Evolutionary conservation across 2,113 vertebrate species (phyloP), one percentile per base, ranked within the genome.

Genomic region (Pleuronectes platessa): DNA sequence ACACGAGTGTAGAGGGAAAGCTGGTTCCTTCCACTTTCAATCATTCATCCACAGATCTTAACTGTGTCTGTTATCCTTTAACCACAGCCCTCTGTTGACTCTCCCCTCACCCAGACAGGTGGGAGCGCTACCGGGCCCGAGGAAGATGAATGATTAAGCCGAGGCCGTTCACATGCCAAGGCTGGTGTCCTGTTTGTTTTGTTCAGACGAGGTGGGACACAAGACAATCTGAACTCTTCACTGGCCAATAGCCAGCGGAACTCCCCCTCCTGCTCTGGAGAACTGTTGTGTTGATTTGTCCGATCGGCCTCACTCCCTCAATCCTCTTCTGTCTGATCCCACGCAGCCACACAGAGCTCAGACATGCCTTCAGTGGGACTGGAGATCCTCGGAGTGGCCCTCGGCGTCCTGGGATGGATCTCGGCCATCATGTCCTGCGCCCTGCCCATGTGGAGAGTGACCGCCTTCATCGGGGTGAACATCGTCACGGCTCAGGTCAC

Each of bases 381-480:
- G 88, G 97, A 99, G 94, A 96, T 98, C 65, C 79, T 95, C 0
- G 98, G 96, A 2, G 86, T 96, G 72, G 24, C 86, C 54, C 89
- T 99, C 67, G 94, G 95, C 0, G 81, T 95, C 61, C 60, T 99
- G 74, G 97, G 97, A 20, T 97, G 96, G 97, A 71, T 97, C 64
- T 90, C 89, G 63, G 90, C 90, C 81, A 94, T 97, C 51, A 53
- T 95, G 3, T 94, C 95, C 63, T 98, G 97, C 2, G 92, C 92
- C 0, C 53, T 99, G 83, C 97, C 97, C 77, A 97, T 96, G 96
- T 99, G 97, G 97, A 92, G 91, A 18, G 97, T 97, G 65, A 92
- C 97, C 0, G 96, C 97, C 31, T 97, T 97, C 87, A 96, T 96
- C n/a, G 97, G 97, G 5, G 92, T 83, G 85, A 98, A 94, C 91